Conservation (phyloP, 2,888 invertebrate genomes). For the Calameuta idolon region DNA sequence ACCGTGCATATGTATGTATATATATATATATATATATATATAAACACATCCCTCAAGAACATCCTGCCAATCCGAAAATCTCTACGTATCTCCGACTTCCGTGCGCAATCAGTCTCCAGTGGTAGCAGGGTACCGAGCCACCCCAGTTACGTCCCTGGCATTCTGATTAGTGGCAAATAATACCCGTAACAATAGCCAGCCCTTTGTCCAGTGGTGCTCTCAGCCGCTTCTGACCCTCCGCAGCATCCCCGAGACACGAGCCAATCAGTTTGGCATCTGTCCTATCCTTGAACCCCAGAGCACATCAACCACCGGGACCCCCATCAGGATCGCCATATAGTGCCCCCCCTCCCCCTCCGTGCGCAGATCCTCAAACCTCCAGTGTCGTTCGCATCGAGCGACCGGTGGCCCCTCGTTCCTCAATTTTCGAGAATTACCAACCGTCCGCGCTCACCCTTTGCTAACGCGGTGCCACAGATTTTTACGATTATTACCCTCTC, state of each 20-base stretch:
- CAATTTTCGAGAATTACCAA: not conserved
- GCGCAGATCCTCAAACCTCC: not conserved
- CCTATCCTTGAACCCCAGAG: not conserved
- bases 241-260: constrained; percentile 36
- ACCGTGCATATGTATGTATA: not conserved
- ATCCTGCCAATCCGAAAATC: not conserved
- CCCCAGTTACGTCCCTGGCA: constrained; percentile 12
- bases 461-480: not conserved
- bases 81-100: not conserved
- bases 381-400: not conserved
- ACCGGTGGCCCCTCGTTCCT: not conserved
- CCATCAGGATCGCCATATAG: not conserved
- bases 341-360: too few species aligned
- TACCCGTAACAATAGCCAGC: constrained; percentile 42
- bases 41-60: not conserved
- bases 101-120: constrained; percentile 3
- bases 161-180: constrained; percentile 49
- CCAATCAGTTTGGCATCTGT: constrained; percentile 41
- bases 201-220: constrained; percentile 22
- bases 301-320: not conserved
- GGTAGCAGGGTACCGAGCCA: not conserved
- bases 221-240: constrained; percentile 17
- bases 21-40: not conserved
- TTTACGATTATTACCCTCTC: not conserved
- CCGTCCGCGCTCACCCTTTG: not conserved